Percentiles rank a stretch among this genome's conserved stretches.
Evolutionary conservation across 1,140 invertebrate species (phyloP).

Genomic region (Sitophilus oryzae): DNA sequence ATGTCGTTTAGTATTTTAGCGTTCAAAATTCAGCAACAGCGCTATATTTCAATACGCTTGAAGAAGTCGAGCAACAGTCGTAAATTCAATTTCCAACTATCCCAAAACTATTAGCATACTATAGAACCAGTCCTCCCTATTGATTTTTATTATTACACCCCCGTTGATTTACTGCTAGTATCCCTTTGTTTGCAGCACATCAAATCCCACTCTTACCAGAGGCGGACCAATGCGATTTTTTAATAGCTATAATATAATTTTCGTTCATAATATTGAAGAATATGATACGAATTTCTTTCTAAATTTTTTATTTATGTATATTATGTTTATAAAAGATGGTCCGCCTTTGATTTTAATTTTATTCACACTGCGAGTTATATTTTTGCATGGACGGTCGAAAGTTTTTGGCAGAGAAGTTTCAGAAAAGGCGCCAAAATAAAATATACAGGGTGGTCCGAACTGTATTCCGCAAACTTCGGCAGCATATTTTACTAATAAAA

Average conservation of each 20-base stretch:
- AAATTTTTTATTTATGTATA: too few species aligned
- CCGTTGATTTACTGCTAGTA: constrained; percentile 15
- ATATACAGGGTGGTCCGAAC: too few species aligned
- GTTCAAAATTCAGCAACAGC: background rate
- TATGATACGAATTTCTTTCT: too few species aligned
- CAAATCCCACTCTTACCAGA: constrained; percentile 1
- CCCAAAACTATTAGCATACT: background rate
- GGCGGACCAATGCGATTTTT: too few species aligned
- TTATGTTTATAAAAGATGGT: too few species aligned
- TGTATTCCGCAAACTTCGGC: too few species aligned
- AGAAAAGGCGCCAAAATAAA: too few species aligned
- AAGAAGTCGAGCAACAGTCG: background rate
- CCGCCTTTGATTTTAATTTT: background rate
- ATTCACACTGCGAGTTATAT: background rate
- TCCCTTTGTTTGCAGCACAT: constrained; percentile 14
- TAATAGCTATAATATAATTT: too few species aligned
- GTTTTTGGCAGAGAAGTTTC: too few species aligned
- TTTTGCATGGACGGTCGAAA: background rate
- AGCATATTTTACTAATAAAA: too few species aligned
- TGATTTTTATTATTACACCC: constrained; percentile 1
- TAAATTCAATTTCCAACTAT: background rate
- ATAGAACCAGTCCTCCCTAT: background rate
- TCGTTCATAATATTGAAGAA: too few species aligned
- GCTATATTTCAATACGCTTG: constrained; percentile 3
- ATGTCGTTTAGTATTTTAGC: too few species aligned